These are phyloP conservation scores for Phycodurus eques DNA, from an alignment of 2,113 vertebrate genomes.

Conservation along the genomic window DNA sequence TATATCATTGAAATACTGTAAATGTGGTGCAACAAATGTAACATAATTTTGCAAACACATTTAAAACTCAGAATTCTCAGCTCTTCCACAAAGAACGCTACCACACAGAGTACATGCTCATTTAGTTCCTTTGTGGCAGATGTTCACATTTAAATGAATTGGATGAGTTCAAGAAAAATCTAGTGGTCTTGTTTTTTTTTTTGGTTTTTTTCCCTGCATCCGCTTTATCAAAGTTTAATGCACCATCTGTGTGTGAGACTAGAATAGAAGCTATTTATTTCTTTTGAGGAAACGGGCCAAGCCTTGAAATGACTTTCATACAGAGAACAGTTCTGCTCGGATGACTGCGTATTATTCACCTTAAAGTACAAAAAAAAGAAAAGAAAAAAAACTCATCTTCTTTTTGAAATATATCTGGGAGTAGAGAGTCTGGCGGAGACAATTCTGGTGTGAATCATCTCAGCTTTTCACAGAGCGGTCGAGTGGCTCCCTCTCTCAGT, in stretches of 20 bases:
- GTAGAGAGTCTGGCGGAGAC: slow-evolving; percentile 4
- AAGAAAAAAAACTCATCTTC: background rate
- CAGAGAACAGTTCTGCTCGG: slow-evolving; percentile 6
- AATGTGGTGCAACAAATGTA: too few species aligned
- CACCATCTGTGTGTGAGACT: slow-evolving; percentile 40
- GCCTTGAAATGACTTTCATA: slow-evolving; percentile 16
- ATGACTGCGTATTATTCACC: slow-evolving; percentile 14
- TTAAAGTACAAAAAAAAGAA: slow-evolving; percentile 17
- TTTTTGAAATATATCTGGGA: slow-evolving; percentile 6
- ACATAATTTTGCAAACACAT: too few species aligned
- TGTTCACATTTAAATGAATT: slow-evolving; percentile 3
- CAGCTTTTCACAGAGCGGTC: slow-evolving; percentile 40
- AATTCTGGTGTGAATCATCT: slow-evolving; percentile 35
- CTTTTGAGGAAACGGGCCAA: slow-evolving; percentile 20
- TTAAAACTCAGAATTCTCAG: too few species aligned
- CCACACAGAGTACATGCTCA: background rate
- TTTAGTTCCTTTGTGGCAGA: background rate
- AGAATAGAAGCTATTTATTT: slow-evolving; percentile 44
- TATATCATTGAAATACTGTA: too few species aligned
- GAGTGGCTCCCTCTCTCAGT: slow-evolving; percentile 10
- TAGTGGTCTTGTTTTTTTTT: background rate
- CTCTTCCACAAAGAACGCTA: background rate
- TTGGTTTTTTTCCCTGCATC: slow-evolving; percentile 19
- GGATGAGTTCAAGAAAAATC: slow-evolving; percentile 6
- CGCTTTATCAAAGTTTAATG: slow-evolving; percentile 55